Conservation (phyloP, 2,113 vertebrate species). For the Promerops cafer region DNA sequence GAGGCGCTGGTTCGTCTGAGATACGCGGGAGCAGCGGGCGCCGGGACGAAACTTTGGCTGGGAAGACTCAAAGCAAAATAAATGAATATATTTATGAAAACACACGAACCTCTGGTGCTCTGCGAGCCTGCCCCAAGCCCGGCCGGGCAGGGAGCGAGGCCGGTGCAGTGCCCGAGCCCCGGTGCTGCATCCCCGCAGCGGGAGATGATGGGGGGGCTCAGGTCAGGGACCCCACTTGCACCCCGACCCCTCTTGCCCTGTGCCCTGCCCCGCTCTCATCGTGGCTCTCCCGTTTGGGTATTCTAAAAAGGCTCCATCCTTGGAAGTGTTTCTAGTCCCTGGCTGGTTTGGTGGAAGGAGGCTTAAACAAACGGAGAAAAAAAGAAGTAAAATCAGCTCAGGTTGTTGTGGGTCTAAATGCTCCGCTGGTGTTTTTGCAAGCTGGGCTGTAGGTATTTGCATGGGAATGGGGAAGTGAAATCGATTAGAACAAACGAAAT, state of each 20-base stretch:
- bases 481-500: not conserved
- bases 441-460: not conserved
- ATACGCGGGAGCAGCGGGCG: not conserved
- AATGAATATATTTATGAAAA: not conserved
- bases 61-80: not conserved
- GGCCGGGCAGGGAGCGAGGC: not conserved
- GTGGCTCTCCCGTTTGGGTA: rapidly evolving
- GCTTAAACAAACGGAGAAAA: not conserved
- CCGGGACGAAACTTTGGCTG: not conserved
- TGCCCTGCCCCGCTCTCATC: not conserved
- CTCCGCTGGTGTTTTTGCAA: not conserved
- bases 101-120: not conserved
- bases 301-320: not conserved
- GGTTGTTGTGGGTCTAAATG: not conserved
- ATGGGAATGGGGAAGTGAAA: conserved; percentile 51
- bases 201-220: not conserved
- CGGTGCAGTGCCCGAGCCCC: not conserved
- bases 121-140: not conserved
- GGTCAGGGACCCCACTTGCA: not conserved
- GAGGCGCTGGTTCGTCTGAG: not conserved
- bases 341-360: not conserved
- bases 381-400: not conserved
- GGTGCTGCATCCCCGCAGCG: not conserved
- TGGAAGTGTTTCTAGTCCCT: not conserved
- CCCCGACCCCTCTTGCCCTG: not conserved